These are phyloP conservation scores for Catonia carolina DNA, from an alignment of 2,888 invertebrate genomes.

Conservation along the genomic window DNA sequence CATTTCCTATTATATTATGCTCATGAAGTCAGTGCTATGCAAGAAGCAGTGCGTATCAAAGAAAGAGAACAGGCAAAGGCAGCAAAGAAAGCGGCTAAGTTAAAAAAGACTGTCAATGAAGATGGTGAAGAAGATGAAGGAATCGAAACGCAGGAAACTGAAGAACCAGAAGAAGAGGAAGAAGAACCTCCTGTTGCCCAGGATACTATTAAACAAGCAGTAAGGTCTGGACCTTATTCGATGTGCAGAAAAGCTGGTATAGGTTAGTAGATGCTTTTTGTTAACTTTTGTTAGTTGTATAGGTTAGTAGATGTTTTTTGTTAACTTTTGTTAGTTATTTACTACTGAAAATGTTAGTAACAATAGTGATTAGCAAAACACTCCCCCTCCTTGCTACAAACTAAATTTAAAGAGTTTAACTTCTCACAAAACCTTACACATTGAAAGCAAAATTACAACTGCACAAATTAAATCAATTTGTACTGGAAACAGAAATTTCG, in stretches of 20 bases:
- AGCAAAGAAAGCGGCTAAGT: conserved; percentile 38
- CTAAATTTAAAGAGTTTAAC: too few species aligned
- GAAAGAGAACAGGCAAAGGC: conserved; percentile 38
- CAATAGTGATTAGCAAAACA: too few species aligned
- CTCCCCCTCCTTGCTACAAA: too few species aligned
- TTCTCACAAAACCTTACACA: too few species aligned
- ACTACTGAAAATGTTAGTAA: conserved; percentile 43
- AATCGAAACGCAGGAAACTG: conserved; percentile 8
- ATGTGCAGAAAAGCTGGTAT: conserved; percentile 81
- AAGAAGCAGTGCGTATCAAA: conserved; percentile 37
- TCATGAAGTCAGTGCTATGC: conserved; percentile 52
- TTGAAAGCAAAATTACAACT: too few species aligned
- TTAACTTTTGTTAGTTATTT: conserved; percentile 46
- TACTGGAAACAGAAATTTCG: too few species aligned
- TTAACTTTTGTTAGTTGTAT: conserved; percentile 46
- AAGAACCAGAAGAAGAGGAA: conserved; percentile 46
- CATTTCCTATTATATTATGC: conserved; percentile 92
- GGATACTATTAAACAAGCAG: conserved; percentile 73
- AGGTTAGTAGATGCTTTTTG: conserved; percentile 43
- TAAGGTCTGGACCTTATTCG: conserved; percentile 80
- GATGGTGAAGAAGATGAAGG: conserved; percentile 38
- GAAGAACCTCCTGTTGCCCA: conserved; percentile 44
- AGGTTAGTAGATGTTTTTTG: conserved; percentile 43
- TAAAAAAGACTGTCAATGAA: conserved; percentile 34
- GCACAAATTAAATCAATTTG: too few species aligned